These are phyloP conservation scores for Drosophila imparisetae DNA, from an alignment of 2,888 invertebrate species.

Conservation along the genomic window DNA sequence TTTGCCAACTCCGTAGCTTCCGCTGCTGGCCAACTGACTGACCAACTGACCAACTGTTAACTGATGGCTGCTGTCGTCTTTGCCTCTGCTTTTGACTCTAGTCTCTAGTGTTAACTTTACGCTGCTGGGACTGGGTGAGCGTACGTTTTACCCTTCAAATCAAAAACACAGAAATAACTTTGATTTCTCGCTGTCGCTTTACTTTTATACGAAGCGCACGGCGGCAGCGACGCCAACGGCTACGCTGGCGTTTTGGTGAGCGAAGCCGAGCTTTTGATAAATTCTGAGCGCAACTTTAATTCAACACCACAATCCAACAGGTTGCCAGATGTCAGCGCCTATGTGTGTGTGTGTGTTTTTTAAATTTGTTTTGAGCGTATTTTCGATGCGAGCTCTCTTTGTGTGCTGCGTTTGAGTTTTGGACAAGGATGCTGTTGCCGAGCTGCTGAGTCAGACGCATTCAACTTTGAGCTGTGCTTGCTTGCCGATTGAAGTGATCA, in stretches of 20 bases:
- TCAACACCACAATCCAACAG: constrained; percentile 52
- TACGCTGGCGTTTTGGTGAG: constrained; percentile 53
- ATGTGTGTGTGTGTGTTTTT: constrained; percentile 12
- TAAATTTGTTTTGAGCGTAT: constrained; percentile 12
- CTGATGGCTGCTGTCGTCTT: constrained; percentile 39
- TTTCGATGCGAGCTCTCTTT: constrained; percentile 37
- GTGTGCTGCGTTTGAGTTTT: constrained; percentile 26
- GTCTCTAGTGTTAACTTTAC: constrained; percentile 50
- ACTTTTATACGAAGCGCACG: constrained; percentile 83
- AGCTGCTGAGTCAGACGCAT: constrained; percentile 8
- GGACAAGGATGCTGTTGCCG: constrained; percentile 54
- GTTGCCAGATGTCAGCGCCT: constrained; percentile 51
- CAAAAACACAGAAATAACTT: constrained; percentile 85
- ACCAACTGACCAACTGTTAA: constrained; percentile 44
- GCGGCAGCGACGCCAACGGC: constrained; percentile 35
- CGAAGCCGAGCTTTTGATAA: constrained; percentile 66
- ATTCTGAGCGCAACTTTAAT: constrained; percentile 72
- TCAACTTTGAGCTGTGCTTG: constrained; percentile 38
- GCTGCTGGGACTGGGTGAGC: constrained; percentile 66
- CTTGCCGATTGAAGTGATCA: constrained; percentile 33
- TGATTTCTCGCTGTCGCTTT: constrained; percentile 82
- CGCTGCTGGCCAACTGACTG: constrained; percentile 53
- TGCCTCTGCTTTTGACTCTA: constrained; percentile 14
- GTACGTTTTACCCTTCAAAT: constrained; percentile 82
- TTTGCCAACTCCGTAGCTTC: constrained; percentile 29